Percentiles rank a stretch among this genome's conserved stretches.
Conservation (phyloP, 2,113 vertebrate genomes). For the Tringa solitaria region DNA sequence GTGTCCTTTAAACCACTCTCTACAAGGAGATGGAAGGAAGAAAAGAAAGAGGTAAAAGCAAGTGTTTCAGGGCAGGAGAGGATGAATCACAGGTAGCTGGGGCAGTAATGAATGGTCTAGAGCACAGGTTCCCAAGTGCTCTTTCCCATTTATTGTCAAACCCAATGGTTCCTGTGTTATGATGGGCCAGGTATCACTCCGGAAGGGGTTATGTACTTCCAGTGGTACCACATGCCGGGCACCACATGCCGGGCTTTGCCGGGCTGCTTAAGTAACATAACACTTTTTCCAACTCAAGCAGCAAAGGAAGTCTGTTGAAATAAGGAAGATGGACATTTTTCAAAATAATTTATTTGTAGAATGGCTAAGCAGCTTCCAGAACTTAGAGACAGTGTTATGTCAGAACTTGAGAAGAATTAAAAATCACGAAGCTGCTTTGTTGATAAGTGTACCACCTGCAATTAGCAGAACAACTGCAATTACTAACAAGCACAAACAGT, state of each 20-base stretch:
- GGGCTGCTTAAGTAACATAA: background rate
- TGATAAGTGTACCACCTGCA: background rate
- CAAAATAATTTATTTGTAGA: background rate
- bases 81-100: background rate
- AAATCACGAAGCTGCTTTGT: background rate
- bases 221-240: background rate
- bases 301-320: background rate
- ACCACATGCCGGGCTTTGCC: background rate
- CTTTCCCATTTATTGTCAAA: background rate
- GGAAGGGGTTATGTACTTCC: background rate
- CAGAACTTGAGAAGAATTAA: background rate
- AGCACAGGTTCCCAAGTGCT: background rate
- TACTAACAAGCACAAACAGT: background rate
- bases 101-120: background rate
- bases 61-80: background rate
- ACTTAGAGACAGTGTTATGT: background rate
- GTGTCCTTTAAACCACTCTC: background rate
- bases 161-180: background rate
- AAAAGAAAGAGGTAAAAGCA: background rate
- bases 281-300: background rate
- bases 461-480: background rate
- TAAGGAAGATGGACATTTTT: background rate
- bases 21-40: background rate
- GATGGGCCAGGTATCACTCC: rapidly evolving
- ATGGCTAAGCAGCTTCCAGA: background rate